Conservation (phyloP, 2,113 vertebrate species). For the Mesembrinibis cayennensis region DNA sequence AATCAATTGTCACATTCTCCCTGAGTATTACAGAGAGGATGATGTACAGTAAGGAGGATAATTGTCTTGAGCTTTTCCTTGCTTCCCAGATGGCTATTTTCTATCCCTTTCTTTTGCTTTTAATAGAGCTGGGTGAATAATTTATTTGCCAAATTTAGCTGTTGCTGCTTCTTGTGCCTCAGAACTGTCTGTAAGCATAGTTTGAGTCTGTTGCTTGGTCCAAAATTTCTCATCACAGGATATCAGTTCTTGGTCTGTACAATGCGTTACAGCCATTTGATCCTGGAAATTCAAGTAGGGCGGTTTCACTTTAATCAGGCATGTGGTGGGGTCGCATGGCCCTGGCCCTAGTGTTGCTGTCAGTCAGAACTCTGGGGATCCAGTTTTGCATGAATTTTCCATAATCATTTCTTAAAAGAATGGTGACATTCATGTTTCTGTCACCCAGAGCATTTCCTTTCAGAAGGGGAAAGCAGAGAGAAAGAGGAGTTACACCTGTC, state of each 20-base stretch:
- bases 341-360: neutral
- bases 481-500: neutral
- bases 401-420: neutral
- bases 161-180: neutral
- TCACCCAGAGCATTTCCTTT: neutral
- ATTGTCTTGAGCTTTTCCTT: constrained; percentile 41
- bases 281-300: neutral
- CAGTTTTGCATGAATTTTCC: neutral
- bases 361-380: neutral
- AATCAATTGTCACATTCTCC: constrained; percentile 68
- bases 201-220: neutral
- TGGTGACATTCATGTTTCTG: neutral
- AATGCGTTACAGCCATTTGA: neutral
- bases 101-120: constrained; percentile 15
- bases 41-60: constrained; percentile 10
- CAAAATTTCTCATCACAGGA: constrained; percentile 6
- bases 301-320: constrained; percentile 24
- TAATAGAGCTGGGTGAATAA: constrained; percentile 31
- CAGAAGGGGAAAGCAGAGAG: neutral
- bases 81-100: constrained; percentile 44
- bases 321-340: neutral
- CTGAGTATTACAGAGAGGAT: neutral
- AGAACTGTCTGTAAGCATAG: neutral
- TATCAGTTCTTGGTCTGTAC: neutral
- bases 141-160: constrained; percentile 40